Conservation (phyloP, 2,797 vertebrate species). For the Acipenser ruthenus region DNA sequence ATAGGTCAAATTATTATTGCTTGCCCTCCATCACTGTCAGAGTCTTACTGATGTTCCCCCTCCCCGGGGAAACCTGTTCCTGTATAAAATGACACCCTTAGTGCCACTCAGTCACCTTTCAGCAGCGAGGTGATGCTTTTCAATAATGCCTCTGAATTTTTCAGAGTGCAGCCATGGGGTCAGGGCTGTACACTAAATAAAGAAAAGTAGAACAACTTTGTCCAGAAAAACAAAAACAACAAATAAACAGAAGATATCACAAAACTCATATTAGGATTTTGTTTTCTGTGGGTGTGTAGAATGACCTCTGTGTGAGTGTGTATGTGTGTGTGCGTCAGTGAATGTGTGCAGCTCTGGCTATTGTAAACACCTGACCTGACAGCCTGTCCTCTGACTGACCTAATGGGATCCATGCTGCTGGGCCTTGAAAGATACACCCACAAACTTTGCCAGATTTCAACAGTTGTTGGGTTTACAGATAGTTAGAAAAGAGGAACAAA, state of each 20-base stretch:
- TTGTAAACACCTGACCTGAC: not conserved
- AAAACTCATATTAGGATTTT: not conserved
- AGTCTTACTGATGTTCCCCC: too few species aligned
- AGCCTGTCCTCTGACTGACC: constrained; percentile 3
- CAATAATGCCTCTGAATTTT: not conserved
- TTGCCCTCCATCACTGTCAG: too few species aligned
- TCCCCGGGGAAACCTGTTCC: too few species aligned
- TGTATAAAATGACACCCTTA: too few species aligned
- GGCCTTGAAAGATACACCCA: not conserved
- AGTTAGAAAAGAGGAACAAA: not conserved
- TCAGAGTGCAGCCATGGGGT: not conserved
- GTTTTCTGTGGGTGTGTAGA: constrained; percentile 6
- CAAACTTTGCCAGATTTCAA: not conserved
- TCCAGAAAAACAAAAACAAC: not conserved
- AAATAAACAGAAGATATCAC: too few species aligned
- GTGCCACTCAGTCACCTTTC: not conserved
- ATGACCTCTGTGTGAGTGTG: not conserved
- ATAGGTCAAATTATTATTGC: too few species aligned
- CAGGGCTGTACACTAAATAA: not conserved
- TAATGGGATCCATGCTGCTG: not conserved
- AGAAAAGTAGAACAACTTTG: not conserved
- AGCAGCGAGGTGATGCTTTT: not conserved
- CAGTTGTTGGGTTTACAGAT: not conserved
- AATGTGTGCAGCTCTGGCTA: not conserved
- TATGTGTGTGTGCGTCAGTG: not conserved